phyloP scores from a whole-genome alignment of 2,797 vertebrate species.

The Malurus leucopterus region DNA sequence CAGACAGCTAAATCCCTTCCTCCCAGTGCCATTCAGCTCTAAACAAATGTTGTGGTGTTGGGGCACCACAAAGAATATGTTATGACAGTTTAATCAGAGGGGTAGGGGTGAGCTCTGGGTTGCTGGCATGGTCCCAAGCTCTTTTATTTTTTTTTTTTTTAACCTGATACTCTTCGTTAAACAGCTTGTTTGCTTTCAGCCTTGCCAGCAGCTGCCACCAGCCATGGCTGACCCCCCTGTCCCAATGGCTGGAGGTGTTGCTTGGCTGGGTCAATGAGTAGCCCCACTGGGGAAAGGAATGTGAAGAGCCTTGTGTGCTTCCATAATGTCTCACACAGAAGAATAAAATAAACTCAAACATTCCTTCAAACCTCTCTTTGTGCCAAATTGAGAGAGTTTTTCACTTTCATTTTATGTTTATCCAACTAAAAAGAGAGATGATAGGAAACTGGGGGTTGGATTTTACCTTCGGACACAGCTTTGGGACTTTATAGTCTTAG shows the following conservation, averaged over 20 bases:
- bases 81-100: not conserved
- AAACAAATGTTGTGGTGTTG: not conserved
- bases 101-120: not conserved
- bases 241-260: not conserved
- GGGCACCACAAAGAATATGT: not conserved
- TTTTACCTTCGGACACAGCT: not conserved
- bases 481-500: not conserved
- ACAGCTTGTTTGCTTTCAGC: not conserved
- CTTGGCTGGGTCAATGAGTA: not conserved
- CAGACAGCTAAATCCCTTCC: constrained; percentile 21
- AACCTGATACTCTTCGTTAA: not conserved
- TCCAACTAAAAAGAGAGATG: not conserved
- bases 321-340: not conserved
- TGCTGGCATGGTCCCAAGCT: not conserved
- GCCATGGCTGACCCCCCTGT: not conserved
- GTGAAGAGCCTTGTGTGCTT: not conserved
- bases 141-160: not conserved
- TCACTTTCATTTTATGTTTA: not conserved
- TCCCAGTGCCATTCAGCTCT: not conserved
- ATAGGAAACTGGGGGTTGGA: not conserved
- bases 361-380: not conserved
- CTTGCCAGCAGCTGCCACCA: not conserved
- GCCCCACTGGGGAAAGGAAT: not conserved
- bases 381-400: not conserved
- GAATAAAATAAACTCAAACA: not conserved